Percentiles rank a stretch among this genome's conserved stretches.
phyloP scores from a whole-genome alignment of 2,797 vertebrate species.

The Sebastes minor region DNA sequence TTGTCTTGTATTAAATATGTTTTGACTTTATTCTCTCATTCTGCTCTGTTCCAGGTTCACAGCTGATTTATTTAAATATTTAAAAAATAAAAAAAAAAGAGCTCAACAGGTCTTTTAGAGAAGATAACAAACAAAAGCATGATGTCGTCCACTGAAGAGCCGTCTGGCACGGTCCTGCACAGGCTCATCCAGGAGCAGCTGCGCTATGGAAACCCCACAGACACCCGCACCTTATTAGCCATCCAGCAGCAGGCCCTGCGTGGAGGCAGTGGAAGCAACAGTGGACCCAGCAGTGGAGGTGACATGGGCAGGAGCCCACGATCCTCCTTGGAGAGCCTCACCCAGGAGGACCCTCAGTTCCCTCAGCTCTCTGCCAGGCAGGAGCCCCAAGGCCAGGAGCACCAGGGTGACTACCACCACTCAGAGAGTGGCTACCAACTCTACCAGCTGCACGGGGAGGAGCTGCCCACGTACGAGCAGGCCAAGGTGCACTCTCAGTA shows the following conservation, averaged over 20 bases:
- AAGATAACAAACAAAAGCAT: conserved; percentile 36
- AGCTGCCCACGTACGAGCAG: conserved; percentile 95
- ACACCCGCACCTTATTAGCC: conserved; percentile 94
- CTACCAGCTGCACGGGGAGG: conserved; percentile 88
- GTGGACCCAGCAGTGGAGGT: conserved; percentile 81
- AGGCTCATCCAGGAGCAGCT: conserved; percentile 98
- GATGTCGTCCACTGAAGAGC: conserved; percentile 96
- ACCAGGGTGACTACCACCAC: conserved; percentile 91
- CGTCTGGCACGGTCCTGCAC: conserved; percentile 96
- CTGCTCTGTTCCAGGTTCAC: conserved; percentile 56
- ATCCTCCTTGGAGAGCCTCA: conserved; percentile 91
- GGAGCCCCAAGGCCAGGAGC: conserved; percentile 98
- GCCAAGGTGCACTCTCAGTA: conserved; percentile 94
- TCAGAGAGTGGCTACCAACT: conserved; percentile 88
- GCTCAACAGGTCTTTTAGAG: conserved; percentile 32
- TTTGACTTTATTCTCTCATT: background rate
- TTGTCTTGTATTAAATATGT: background rate
- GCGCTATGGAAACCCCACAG: conserved; percentile 95
- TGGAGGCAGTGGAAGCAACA: conserved; percentile 83
- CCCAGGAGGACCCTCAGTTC: conserved; percentile 88
- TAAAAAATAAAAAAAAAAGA: conserved; percentile 19
- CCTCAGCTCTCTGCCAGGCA: conserved; percentile 94
- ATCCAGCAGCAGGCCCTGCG: conserved; percentile 91
- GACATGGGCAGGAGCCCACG: conserved; percentile 84
- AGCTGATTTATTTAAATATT: conserved; percentile 26